Evolutionary conservation across 64 coral and sea anemone genomes (phyloP).

Genomic region (Orbicella faveolata): DNA sequence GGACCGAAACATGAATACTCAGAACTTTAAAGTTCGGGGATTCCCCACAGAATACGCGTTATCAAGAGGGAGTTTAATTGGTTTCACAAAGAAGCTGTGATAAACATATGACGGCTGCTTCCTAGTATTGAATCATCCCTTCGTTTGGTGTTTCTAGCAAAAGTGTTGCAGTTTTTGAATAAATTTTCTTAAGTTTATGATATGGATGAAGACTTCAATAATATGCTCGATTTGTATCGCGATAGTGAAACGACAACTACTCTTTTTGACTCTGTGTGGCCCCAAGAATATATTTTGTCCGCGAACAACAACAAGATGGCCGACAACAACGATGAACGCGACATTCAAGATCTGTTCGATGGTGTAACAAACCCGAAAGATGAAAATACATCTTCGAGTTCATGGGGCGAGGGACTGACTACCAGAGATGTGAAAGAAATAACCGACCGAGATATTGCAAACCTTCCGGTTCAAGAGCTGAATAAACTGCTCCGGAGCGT

Average conservation of each 20-base stretch:
- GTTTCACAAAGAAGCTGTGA: no score
- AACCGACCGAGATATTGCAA: slow-evolving; percentile 37
- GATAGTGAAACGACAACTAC: not conserved
- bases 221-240: not conserved
- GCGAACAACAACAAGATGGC: not conserved
- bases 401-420: not conserved
- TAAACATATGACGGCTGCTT: no score
- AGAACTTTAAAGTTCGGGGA: no score
- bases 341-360: slow-evolving; percentile 13
- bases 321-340: not conserved
- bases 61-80: no score
- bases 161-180: no score
- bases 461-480: slow-evolving; percentile 42
- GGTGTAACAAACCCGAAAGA: not conserved
- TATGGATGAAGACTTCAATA: not conserved
- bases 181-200: not conserved
- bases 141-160: no score
- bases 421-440: slow-evolving; percentile 7
- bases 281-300: not conserved
- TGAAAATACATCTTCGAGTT: not conserved
- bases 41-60: no score
- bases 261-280: not conserved
- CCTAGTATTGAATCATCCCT: no score
- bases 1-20: no score
- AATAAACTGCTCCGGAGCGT: slow-evolving; percentile 31